A percentile compares a stretch with the other conserved stretches of the same genome.
These are phyloP conservation scores for Corydoras sp. DNA, from an alignment of 2,113 vertebrate genomes.

Conservation along the genomic window DNA sequence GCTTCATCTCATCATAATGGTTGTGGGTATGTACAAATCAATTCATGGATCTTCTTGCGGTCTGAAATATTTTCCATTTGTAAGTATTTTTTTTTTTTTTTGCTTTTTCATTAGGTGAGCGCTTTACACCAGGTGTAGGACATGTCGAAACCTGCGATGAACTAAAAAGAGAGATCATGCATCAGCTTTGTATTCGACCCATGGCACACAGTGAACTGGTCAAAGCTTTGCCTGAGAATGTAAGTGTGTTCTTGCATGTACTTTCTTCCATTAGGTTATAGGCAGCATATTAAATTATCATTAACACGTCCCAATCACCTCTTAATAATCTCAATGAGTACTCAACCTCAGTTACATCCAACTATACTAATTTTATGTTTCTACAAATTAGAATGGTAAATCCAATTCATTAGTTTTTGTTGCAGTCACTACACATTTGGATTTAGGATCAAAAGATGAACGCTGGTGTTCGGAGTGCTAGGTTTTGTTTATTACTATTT, in stretches of 20 bases:
- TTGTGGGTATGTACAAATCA: conserved; percentile 75
- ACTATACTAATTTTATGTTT: too few species aligned
- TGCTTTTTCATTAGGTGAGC: conserved; percentile 73
- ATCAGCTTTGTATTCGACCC: conserved; percentile 89
- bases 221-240: conserved; percentile 93
- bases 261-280: too few species aligned
- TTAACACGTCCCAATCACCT: too few species aligned
- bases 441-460: too few species aligned
- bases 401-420: too few species aligned
- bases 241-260: conserved; percentile 60
- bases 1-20: conserved; percentile 94
- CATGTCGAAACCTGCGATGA: conserved; percentile 82
- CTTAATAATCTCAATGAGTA: too few species aligned
- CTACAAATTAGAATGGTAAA: too few species aligned
- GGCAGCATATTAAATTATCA: too few species aligned
- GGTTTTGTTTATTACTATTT: too few species aligned
- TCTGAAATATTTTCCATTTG: conserved; percentile 56
- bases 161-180: conserved; percentile 90
- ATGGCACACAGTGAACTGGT: conserved; percentile 97
- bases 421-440: too few species aligned
- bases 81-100: background rate
- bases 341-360: too few species aligned
- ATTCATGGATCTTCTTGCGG: background rate
- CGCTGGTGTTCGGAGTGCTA: too few species aligned
- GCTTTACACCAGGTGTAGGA: conserved; percentile 82